phyloP scores from a whole-genome alignment of 2,888 invertebrate species.

The Therioaphis trifolii region DNA sequence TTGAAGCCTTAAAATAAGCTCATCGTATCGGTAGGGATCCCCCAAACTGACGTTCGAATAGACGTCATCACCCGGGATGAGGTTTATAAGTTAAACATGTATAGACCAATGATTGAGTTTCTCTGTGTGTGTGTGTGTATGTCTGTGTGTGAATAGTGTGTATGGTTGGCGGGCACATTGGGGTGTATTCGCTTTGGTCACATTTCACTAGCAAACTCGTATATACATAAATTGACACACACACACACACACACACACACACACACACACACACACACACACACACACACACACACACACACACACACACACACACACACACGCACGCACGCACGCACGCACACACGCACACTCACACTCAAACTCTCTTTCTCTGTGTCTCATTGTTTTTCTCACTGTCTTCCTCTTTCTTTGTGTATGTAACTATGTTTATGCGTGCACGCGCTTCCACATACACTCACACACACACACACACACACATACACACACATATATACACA shows the following conservation, averaged over 20 bases:
- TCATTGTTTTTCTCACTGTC: no score
- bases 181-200: constrained; percentile 27
- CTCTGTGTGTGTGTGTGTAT: neutral
- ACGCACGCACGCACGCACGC: no score
- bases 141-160: neutral
- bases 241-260: neutral
- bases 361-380: neutral
- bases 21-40: constrained; percentile 43
- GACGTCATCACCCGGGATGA: constrained; percentile 54
- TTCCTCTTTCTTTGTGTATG: neutral
- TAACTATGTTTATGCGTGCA: no score
- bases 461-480: no score
- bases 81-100: constrained; percentile 55
- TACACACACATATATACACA: no score
- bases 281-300: neutral
- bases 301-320: neutral
- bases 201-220: constrained; percentile 41
- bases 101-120: neutral
- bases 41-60: neutral
- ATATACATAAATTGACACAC: neutral
- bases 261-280: neutral
- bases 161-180: neutral
- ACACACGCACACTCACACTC: no score
- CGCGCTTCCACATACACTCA: no score
- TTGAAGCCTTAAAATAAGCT: constrained; percentile 42